Percentiles rank a stretch among this genome's conserved stretches.
phyloP scores from a whole-genome alignment of 1,140 invertebrate genomes.

The Leptinotarsa texana region DNA sequence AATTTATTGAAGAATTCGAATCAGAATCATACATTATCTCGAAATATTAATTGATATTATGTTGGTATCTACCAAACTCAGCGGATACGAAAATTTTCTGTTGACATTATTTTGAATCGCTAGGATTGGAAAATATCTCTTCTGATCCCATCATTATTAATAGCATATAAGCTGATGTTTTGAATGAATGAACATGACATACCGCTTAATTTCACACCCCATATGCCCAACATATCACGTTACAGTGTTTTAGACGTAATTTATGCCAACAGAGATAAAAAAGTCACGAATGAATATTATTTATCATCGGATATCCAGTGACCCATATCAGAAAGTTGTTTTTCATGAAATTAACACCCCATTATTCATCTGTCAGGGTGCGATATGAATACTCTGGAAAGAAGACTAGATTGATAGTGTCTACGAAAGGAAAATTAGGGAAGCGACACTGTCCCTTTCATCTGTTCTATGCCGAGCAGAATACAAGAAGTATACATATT shows the following conservation, averaged over 20 bases:
- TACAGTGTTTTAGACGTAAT: not conserved
- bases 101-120: too few species aligned
- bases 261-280: not conserved
- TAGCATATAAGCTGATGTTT: too few species aligned
- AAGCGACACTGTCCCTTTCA: not conserved
- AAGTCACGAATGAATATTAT: not conserved
- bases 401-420: not conserved
- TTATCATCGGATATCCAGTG: not conserved
- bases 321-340: not conserved
- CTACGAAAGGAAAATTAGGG: constrained; percentile 2
- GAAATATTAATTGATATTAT: too few species aligned
- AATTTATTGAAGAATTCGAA: too few species aligned
- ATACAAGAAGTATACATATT: too few species aligned
- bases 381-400: not conserved
- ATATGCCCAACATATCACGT: not conserved
- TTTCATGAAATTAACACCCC: not conserved
- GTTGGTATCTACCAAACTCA: too few species aligned
- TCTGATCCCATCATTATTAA: too few species aligned
- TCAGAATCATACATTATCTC: too few species aligned
- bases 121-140: too few species aligned
- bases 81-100: too few species aligned
- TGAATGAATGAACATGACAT: not conserved
- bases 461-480: not conserved
- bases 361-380: not conserved
- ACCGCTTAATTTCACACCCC: not conserved